Conservation (phyloP, 2,797 vertebrate species). For the Rhodeus uyekii region DNA sequence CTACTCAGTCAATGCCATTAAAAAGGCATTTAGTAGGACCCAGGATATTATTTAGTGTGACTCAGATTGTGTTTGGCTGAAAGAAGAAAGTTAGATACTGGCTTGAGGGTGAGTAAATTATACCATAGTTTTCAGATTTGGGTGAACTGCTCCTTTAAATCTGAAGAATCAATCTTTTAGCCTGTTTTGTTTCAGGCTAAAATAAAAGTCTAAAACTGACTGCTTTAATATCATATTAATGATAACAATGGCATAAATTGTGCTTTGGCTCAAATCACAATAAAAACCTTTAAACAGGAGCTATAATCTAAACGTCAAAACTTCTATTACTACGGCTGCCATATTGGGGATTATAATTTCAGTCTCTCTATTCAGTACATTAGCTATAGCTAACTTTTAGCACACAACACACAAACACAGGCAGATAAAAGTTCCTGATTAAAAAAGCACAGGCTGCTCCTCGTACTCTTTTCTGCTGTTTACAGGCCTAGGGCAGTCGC, state of each 20-base stretch:
- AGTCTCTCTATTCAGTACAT: not conserved
- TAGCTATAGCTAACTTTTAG: not conserved
- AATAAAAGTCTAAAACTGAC: not conserved
- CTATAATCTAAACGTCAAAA: not conserved
- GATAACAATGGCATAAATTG: not conserved
- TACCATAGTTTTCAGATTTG: not conserved
- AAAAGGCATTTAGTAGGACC: too few species aligned
- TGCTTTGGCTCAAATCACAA: not conserved
- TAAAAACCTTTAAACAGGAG: not conserved
- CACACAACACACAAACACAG: not conserved
- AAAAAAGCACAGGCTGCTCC: not conserved
- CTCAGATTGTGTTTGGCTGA: too few species aligned
- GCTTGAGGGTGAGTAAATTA: not conserved
- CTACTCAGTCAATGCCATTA: not conserved
- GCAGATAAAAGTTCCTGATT: not conserved
- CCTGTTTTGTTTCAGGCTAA: not conserved
- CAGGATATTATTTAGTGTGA: not conserved
- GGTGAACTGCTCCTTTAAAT: not conserved
- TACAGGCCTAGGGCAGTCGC: conserved; percentile 1
- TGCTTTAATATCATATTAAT: not conserved
- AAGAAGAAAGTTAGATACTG: not conserved
- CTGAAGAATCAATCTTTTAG: not conserved
- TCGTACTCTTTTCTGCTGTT: conserved; percentile 11
- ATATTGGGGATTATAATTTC: not conserved
- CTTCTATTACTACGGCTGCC: not conserved